These are phyloP conservation scores for Craseonycteris thonglongyai DNA, from an alignment of 2,113 vertebrate species.

Conservation along the genomic window DNA sequence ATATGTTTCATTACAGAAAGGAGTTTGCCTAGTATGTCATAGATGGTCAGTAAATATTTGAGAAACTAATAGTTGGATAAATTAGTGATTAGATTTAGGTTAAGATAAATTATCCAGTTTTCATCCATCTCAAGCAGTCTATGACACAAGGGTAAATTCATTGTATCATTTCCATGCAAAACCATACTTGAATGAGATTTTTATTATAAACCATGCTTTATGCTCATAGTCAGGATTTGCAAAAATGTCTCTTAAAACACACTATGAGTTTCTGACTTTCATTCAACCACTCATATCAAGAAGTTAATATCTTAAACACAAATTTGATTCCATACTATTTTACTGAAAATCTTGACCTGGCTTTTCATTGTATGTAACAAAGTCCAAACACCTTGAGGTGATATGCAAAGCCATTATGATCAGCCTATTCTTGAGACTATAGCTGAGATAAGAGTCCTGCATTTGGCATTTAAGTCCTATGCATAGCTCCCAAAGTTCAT, in stretches of 20 bases:
- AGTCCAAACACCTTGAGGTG: not conserved
- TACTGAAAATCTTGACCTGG: not conserved
- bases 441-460: not conserved
- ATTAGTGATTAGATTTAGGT: not conserved
- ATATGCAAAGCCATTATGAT: not conserved
- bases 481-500: not conserved
- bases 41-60: not conserved
- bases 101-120: not conserved
- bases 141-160: not conserved
- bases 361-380: not conserved
- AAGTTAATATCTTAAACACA: not conserved
- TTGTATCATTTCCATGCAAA: not conserved
- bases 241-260: not conserved
- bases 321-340: not conserved
- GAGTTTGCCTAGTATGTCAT: not conserved
- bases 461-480: not conserved
- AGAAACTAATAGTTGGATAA: conserved; percentile 13
- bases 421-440: not conserved
- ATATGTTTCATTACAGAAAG: not conserved
- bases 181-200: not conserved
- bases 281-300: not conserved
- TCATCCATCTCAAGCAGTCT: not conserved
- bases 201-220: not conserved
- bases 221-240: not conserved
- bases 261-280: not conserved